Base-by-base conservation (phyloP, 2,888 invertebrate genomes). In the Nomada flava region DNA sequence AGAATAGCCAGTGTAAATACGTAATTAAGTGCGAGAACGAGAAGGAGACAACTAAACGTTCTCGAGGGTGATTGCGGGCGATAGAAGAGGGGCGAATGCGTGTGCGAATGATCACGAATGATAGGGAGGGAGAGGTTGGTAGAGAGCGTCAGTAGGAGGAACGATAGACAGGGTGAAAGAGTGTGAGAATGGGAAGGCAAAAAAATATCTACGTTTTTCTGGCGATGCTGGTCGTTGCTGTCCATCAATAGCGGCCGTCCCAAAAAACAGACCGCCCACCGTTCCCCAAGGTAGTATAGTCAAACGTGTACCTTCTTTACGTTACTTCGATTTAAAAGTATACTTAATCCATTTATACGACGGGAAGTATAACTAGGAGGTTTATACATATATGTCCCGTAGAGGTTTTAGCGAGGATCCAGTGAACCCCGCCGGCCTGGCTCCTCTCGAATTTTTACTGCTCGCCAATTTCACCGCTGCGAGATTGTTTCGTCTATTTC, bases 141-240 rank as follows among this genome's bases (percentile, higher is more conserved):
- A 29, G 2, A 15, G 60, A 11, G 23, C 26, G 63, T 1, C 20
- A 15, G 36, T 9, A 47, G 42, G 55, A 15, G 29, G 80, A 81
- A 82, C 74, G 76, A 81, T 82, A 85, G 88, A 84, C 77, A 84
- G 87, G 87, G 75, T 59, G 86, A 86, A 68, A 55, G 57, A 59
- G 52, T 23, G 42, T 26, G 23, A 52, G 42, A 52, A 55, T n/a
- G 74, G 44, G 50, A 77, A 44, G 53, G 68, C 50, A 70, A 44
- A 71, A 77, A 86, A 68, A 80, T 80, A 85, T 80, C 67, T 84
- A 79, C 74, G 67, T 83, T 88, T 89, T 91, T 87, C 91, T 91
- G 92, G 93, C 93, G 93, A 93, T 93, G 93, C 93, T 93, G 93
- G 93, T 93, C 93, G 93, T 93, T 93, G 93, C 93, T 93, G 86